Evolutionary conservation across 2,888 invertebrate genomes (phyloP).

Genomic region (Lithophane socia): DNA sequence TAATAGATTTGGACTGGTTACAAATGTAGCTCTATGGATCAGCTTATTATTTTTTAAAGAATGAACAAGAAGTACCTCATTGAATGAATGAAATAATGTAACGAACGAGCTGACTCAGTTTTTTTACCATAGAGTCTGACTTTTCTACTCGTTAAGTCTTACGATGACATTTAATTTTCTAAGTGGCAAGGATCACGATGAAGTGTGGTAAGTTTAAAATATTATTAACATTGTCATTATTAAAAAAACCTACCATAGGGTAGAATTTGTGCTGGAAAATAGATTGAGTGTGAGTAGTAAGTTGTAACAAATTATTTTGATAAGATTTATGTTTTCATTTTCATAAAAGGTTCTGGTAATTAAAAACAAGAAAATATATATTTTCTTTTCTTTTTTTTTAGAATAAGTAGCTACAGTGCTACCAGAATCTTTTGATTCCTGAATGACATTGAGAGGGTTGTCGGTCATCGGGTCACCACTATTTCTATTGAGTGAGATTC

Average conservation of each 20-base stretch:
- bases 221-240: not conserved
- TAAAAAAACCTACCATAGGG: not conserved
- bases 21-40: not conserved
- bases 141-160: too few relatives aligned
- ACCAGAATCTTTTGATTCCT: too few relatives aligned
- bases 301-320: not conserved
- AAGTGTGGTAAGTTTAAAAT: constrained; percentile 9
- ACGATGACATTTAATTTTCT: not conserved
- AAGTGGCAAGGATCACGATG: not conserved
- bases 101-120: not conserved
- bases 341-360: too few relatives aligned
- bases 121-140: constrained; percentile 5
- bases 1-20: not conserved
- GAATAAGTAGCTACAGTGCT: too few relatives aligned
- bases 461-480: too few relatives aligned
- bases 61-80: not conserved
- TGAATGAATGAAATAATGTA: constrained; percentile 1
- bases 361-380: too few relatives aligned
- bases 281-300: too few relatives aligned
- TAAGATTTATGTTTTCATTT: not conserved
- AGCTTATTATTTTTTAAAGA: constrained; percentile 26
- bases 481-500: too few relatives aligned
- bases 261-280: not conserved
- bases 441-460: too few relatives aligned
- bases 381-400: too few relatives aligned